phyloP scores from a whole-genome alignment of 2,113 vertebrate genomes.

The Bombycilla garrulus region DNA sequence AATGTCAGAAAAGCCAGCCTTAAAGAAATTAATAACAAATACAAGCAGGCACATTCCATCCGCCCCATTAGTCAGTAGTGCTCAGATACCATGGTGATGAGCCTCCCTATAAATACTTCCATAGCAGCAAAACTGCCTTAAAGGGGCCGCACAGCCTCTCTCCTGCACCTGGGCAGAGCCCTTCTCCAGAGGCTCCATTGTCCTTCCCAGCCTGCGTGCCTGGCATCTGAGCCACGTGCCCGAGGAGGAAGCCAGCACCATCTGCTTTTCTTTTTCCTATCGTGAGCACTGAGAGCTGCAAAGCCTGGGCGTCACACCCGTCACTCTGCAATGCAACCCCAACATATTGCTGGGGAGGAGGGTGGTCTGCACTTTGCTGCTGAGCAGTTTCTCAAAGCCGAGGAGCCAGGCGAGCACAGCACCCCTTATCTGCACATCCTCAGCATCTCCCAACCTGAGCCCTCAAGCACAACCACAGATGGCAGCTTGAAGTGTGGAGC shows the following conservation, averaged over 20 bases:
- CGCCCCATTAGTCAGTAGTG: constrained; percentile 17
- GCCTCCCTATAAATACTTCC: constrained; percentile 32
- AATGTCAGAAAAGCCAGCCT: neutral
- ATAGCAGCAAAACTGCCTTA: constrained; percentile 28
- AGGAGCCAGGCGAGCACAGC: accelerated
- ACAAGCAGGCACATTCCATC: neutral
- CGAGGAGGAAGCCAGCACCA: neutral
- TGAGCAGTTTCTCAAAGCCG: neutral
- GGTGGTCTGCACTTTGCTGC: accelerated
- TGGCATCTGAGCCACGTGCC: neutral
- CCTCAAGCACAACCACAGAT: neutral
- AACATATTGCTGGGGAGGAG: accelerated
- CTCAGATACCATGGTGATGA: constrained; percentile 65
- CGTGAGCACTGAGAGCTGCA: accelerated
- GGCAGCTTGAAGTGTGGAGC: neutral
- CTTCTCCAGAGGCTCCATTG: neutral
- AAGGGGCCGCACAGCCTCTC: neutral
- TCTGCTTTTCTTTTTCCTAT: neutral
- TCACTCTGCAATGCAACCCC: neutral
- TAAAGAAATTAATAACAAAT: constrained; percentile 42
- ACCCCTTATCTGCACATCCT: neutral
- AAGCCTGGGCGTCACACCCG: accelerated
- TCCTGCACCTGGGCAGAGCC: neutral
- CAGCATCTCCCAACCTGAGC: neutral
- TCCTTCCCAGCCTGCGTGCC: neutral